Evolutionary conservation across 2,113 vertebrate genomes (phyloP), one percentile per base, ranked within the genome.

Genomic region (Eptesicus fuscus): DNA sequence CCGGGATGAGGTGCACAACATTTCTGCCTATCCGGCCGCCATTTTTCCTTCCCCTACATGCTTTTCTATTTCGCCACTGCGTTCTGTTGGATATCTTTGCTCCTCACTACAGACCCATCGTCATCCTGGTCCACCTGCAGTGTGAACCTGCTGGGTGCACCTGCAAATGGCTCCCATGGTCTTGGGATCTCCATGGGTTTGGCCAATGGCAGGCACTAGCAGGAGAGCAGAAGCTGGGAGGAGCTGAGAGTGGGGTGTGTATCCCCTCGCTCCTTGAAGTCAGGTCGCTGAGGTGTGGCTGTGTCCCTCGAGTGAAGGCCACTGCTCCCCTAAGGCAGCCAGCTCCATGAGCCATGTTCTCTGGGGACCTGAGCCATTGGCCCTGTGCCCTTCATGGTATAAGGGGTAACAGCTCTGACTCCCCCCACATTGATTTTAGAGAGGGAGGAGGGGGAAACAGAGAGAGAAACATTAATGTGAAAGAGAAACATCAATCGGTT

Each of bases 11-110:
- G 9, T 25, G 59, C 56, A 61, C 49, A 49, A 49, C 59, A 61
- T 25, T 5, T 61, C 25, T 61, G 59, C 59, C 59, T 28, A 28
- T 28, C 11, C 4, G 7, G 59, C 59, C 4, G 10, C 59, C 59
- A 11, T 28, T 61, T 61, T 61, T 61, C 11, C 23, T 28, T 25
- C 25, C 59, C 23, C 20, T 28, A 32, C 9, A 1, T 5, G 16
- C 0, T 1, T 22, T 9, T 49, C 76, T 49, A 9, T 28, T 51
- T 32, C 5, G 20, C 25, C n/a, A 23, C 63, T 17, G 44, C 23
- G 32, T 42, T 32, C 47, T 25, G 1, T 3, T 74, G 40, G 47
- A 7, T 13, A 73, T 18, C 25, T 76, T 53, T 40, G 13, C 18
- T 73, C 88, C 47, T 53, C 18, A 1, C 74, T 70, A 18, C 37